Evolutionary conservation across 2,888 invertebrate species (phyloP), one percentile per base, ranked within the genome.

Genomic region (Latrodectus elegans): DNA sequence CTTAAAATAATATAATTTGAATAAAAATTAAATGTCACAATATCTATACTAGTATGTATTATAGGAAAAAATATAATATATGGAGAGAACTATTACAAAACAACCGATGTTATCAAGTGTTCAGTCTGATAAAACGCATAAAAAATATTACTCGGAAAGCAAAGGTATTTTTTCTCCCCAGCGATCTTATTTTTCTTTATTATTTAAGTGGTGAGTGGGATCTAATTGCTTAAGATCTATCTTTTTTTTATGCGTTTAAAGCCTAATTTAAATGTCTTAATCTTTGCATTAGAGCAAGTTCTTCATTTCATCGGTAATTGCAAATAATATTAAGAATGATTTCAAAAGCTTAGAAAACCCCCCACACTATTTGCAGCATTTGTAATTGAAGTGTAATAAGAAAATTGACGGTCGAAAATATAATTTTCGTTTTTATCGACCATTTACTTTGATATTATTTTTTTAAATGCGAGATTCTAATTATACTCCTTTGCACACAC

Each of bases 321-420:
- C 60, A n/a, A 60, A 60, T 60, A 15, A 60, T 60, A 60, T 60
- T 60, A 11, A 60, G 60, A 60, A 60, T 60, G 60, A 60, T 60
- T 60, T 11, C 60, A 60, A 60, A 60, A 60, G n/a, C 60, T 60
- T n/a, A 60, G 14, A 60, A n/a, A 60, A 3, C 14, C 60, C n/a
- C 15, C 22, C 4, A 38, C 38, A 38, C 38, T 4, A 38, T 6
- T 4, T 4, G 38, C 60, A 0, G 60, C 60, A 60, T 15, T 38
- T 60, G 60, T n/a, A 60, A 60, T 60, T n/a, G 60, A 6, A 60
- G 60, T n/a, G 60, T 60, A 60, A 60, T n/a, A 60, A 60, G n/a
- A 60, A 60, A 60, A 60, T 11, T 60, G 60, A 60, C n/a, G 60
- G 60, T n/a, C 12, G 12, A 60, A 60, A 60, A 60, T 60, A 60